Base-by-base conservation (phyloP, 92 coral and sea anemone species). In the Siderastrea siderea region DNA sequence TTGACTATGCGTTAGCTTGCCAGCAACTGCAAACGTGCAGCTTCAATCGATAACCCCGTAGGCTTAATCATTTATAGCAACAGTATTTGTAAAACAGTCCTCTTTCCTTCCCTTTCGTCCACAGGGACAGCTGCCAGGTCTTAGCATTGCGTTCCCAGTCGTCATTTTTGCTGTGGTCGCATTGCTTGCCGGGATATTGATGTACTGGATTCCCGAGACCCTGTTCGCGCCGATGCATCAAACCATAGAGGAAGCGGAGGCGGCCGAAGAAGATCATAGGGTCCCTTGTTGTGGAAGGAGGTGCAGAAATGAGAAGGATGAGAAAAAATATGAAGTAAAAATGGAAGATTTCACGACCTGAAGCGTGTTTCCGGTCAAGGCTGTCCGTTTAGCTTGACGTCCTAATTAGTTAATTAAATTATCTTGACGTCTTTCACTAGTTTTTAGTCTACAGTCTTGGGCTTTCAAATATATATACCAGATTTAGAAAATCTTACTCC, bases 161-260 rank as follows among this genome's bases (percentile, higher is more conserved):
- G 84, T 84, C 71, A 83, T 87, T 46, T 91, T 91, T 54, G 94
- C 86, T 13, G 82, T 82, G 44, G 74, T 75, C 47, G 89, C 91
- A 54, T 16, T 83, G 52, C 77, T 87, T 53, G 91, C 94, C 17
- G 94, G 94, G 69, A 82, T 91, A 17, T 79, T 83, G 62, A 87
- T 87, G 79, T 90, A 87, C 58, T 91, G 94, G 94, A 52, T 91
- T 69, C 94, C 94, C 19, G 94, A 91, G 84, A 91, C 94, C 3
- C 85, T 87, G 51, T 81, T 77, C 76, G 52, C 82, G 5, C 75
- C 81, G 17, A 75, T 91, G 77, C 89, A 90, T 14, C 94, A 91
- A 79, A 91, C 94, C 52, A 82, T 87, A 55, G 94, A 91, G 44
- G 94, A 91, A 68, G 83, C 86, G 13, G 94, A 82, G 62, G 86